Percentiles rank a stretch among this genome's conserved stretches.
Evolutionary conservation across 2,888 invertebrate species (phyloP).

Genomic region (Thymelicus sylvestris): DNA sequence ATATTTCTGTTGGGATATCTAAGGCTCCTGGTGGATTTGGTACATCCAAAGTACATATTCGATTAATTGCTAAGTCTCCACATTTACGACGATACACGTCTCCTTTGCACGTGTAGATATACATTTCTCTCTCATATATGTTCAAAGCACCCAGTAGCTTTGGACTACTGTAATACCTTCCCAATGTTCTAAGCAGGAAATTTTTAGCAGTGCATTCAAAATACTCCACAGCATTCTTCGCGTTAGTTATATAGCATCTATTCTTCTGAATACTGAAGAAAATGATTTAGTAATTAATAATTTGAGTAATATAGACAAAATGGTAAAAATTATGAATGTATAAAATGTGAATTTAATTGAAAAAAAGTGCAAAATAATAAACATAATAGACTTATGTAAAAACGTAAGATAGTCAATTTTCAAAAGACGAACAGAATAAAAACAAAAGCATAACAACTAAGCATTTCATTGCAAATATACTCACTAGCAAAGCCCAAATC

Average conservation of each 20-base stretch:
- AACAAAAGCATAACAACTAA: background rate
- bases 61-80: constrained; percentile 3
- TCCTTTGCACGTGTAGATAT: constrained; percentile 12
- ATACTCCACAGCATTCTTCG: constrained; percentile 30
- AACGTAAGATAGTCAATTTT: too few species aligned
- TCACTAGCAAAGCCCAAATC: constrained; percentile 12
- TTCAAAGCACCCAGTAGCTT: constrained; percentile 41
- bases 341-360: too few species aligned
- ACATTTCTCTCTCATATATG: constrained; percentile 7
- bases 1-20: constrained; percentile 19
- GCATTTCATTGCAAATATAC: background rate
- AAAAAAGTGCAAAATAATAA: too few species aligned
- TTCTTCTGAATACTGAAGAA: constrained; percentile 39
- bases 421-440: background rate
- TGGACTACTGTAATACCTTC: constrained; percentile 23
- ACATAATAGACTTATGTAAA: too few species aligned
- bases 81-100: constrained; percentile 16
- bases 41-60: constrained; percentile 20
- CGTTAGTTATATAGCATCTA: constrained; percentile 38
- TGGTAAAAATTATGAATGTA: too few species aligned
- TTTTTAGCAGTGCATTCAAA: background rate
- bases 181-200: background rate
- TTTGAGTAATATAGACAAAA: too few species aligned
- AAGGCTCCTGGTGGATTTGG: constrained; percentile 16
- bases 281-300: background rate